Evolutionary conservation across 2,888 invertebrate genomes (phyloP), one percentile per base, ranked within the genome.

Genomic region (Pelosia muscerda): DNA sequence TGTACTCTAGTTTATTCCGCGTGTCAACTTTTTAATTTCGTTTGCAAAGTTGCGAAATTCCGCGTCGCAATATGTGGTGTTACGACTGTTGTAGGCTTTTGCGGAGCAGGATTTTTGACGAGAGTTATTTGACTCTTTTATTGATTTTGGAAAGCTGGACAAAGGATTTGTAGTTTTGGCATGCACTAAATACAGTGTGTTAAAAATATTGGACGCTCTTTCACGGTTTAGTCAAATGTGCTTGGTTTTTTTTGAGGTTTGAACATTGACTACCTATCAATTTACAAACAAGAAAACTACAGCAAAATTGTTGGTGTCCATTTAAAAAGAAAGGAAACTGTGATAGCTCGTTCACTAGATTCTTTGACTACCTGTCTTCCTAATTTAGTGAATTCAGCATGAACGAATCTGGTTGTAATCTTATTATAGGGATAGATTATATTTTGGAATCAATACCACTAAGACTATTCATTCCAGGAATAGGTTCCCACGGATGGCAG

Each of bases 21-120:
- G 71, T 78, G 75, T 81, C 77, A 86, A 88, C 84, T 88, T 90
- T 88, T 89, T 88, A 86, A 88, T 90, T 88, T 86, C 82, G 81
- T 85, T 81, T 68, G 65, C 63, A 58, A 80, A 80, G 80, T 81
- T 81, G 78, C 73, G 71, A 82, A 81, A 81, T 77, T 74, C 77
- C 71, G 49, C 68, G 70, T 61, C 66, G 81, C 83, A 85, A 86
- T 84, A 86, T 83, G 81, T 71, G 68, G 68, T 26, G 80, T 79
- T 76, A 81, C 82, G 78, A 75, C 73, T 78, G 81, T 75, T 84
- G 76, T 77, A 75, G 72, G 68, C 71, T 74, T 67, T 78, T 74
- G 73, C 59, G 31, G 56, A 53, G 63, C 25, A 64, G 63, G 63
- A 59, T 77, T 72, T 77, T 70, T 61, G 42, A 26, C 57, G 59